Percentiles rank a stretch among this genome's conserved stretches.
These are phyloP conservation scores for Ceyx cyanopectus DNA, from an alignment of 2,113 vertebrate genomes.

Conservation along the genomic window DNA sequence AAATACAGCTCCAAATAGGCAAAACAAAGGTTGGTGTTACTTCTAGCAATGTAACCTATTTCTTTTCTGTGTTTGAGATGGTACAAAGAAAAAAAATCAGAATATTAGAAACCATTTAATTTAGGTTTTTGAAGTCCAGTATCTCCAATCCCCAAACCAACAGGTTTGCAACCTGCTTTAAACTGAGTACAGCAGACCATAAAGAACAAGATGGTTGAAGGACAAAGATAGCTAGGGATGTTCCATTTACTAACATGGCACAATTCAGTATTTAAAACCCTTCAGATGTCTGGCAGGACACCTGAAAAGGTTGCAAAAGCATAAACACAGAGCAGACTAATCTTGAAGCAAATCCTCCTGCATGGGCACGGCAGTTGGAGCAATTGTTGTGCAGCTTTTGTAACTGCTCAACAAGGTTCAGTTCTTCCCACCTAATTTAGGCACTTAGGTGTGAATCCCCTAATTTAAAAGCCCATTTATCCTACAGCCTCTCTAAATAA, in stretches of 20 bases:
- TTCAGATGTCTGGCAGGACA: neutral
- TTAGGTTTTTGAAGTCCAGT: neutral
- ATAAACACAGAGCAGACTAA: neutral
- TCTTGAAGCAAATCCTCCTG: neutral
- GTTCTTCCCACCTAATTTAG: neutral
- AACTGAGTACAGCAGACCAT: neutral
- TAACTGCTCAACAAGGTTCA: neutral
- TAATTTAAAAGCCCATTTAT: neutral
- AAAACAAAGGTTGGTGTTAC: neutral
- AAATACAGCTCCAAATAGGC: neutral
- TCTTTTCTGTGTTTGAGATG: neutral
- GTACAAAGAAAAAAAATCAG: neutral
- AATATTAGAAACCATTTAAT: neutral
- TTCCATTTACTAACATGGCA: neutral
- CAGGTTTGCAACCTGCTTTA: neutral
- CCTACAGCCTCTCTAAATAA: neutral
- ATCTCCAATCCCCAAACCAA: neutral
- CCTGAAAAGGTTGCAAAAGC: neutral
- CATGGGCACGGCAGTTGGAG: neutral
- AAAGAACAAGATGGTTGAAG: neutral
- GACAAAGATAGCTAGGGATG: rapidly evolving
- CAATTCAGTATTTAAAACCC: neutral
- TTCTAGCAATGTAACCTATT: neutral
- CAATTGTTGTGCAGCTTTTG: neutral
- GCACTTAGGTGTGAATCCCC: rapidly evolving